Evolutionary conservation across 2,797 vertebrate species (phyloP), one percentile per base, ranked within the genome.

Genomic region (Pangasius sanitwongsei): DNA sequence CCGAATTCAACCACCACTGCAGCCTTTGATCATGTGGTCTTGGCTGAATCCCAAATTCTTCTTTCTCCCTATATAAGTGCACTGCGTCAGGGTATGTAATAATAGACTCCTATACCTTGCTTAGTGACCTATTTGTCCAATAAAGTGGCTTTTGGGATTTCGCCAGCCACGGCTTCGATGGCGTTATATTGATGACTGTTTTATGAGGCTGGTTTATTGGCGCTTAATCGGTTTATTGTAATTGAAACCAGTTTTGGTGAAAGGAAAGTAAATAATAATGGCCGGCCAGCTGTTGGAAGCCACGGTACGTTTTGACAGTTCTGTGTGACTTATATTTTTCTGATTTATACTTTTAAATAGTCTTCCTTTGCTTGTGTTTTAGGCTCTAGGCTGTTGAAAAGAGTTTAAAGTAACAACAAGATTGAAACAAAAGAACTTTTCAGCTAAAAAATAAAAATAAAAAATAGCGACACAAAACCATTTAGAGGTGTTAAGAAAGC

Each of bases 201-300:
- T 28, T 69, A n/a, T 34, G n/a, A 23, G 61, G 9, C n/a, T 9
- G n/a, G 44, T 70, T 20, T 69, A 23, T 34, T 69, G 83, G 44
- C 83, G 44, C 34, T 12, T 55, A 85, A 84, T 70, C 48, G 48
- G 9, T 85, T 85, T 70, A 55, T 55, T 72, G 67, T 72, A 9
- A 85, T 37, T 55, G 2, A 41, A 72, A 37, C 65, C 13, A 4
- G 37, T 57, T 55, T 69, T 25, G 31, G 48, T 85, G 65, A 70
- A 72, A 55, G 48, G 15, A 37, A 72, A 23, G 20, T 50, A 15
- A 70, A 41, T 13, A 50, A 48, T 13, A 63, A 96, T 97, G 96
- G 95, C 96, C 94, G 94, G 93, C 78, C 95, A 96, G 92, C 94
- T 96, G 91, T 95, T 96, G 94, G 96, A 97, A 92, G 96, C 96